Evolutionary conservation across 1,140 invertebrate species (phyloP), one percentile per base, ranked within the genome.

Genomic region (Bombus sibiricus): DNA sequence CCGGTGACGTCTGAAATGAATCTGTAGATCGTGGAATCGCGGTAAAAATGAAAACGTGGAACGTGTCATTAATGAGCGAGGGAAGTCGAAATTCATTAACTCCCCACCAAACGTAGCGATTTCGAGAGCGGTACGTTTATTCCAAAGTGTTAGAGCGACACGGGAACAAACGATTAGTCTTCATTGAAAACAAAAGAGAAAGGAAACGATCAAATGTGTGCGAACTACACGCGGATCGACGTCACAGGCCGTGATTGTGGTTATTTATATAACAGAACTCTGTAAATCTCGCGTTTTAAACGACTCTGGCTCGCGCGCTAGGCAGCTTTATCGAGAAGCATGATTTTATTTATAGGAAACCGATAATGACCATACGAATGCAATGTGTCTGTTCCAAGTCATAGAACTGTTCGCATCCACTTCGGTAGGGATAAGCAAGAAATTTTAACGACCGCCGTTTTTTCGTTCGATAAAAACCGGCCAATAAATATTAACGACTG

Each of bases 321-420:
- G 53, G 41, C 77, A 73, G 75, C 85, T 89, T 89, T 89, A 89
- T 89, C 88, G 64, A 69, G 34, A 9, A 72, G 66, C 73, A 43
- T 77, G 88, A 89, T 89, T 89, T 89, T 89, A 89, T 89, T 89
- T 89, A 89, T 89, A 89, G 88, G 86, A 86, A 89, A 89, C 76
- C 80, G 72, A 89, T 83, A 86, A 89, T 89, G 86, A 89, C 88
- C 79, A 86, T 79, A 87, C 85, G 76, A 80, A 73, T 83, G 78
- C 72, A 41, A 77, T 47, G 76, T 62, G 77, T 80, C 84, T 57
- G 74, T 80, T 81, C n/a, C 32, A 59, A 81, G 59, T 81, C 84
- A 75, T 81, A 81, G 59, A 75, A 75, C 68, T 75, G 84, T 73
- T 85, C 57, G 37, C 71, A 25, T 81, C 62, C 69, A 28, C 71